These are phyloP conservation scores for Aselliscus stoliczkanus DNA, from an alignment of 2,797 vertebrate genomes.

Conservation along the genomic window DNA sequence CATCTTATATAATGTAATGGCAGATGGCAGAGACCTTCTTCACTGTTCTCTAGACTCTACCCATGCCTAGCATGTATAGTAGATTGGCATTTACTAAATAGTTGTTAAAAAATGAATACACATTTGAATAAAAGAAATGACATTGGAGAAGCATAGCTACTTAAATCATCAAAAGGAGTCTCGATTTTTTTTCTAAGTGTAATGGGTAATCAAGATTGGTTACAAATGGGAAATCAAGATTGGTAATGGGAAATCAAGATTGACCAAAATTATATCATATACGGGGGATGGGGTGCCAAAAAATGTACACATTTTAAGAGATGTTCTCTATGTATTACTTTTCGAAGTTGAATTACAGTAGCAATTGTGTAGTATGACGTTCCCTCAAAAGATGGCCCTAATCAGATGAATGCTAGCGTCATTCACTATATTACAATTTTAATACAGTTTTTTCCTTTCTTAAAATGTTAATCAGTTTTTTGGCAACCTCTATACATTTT, in stretches of 20 bases:
- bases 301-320: too few relatives aligned
- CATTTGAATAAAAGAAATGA: not conserved
- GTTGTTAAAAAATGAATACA: not conserved
- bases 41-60: not conserved
- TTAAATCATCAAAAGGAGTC: not conserved
- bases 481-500: not conserved
- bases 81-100: not conserved
- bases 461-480: too few relatives aligned
- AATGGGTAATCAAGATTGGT: not conserved
- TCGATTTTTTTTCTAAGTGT: not conserved
- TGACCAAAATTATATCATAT: not conserved
- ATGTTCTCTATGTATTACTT: too few relatives aligned
- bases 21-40: not conserved
- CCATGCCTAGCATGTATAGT: not conserved
- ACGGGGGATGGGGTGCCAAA: too few relatives aligned
- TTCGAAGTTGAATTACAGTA: too few relatives aligned
- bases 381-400: too few relatives aligned
- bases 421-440: too few relatives aligned
- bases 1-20: not conserved
- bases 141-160: not conserved
- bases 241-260: not conserved
- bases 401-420: too few relatives aligned
- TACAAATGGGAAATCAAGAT: not conserved
- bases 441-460: too few relatives aligned
- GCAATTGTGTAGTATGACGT: too few relatives aligned